Conservation (phyloP, 2,113 vertebrate species). For the Gavialis gangeticus region DNA sequence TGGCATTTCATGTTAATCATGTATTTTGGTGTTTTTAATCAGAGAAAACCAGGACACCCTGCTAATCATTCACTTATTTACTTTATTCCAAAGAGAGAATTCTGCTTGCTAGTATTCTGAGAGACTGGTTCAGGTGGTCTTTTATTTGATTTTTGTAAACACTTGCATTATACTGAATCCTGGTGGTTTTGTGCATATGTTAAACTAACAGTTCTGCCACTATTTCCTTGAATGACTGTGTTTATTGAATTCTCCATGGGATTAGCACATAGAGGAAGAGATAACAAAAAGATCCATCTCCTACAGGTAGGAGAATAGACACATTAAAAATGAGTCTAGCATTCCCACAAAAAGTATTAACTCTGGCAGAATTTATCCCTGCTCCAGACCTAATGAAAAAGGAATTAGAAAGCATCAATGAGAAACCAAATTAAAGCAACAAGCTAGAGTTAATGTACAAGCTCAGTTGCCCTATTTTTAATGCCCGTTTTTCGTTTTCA, state of each 20-base stretch:
- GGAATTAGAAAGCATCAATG: constrained; percentile 61
- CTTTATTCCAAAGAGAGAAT: constrained; percentile 24
- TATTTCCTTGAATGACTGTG: constrained; percentile 25
- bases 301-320: constrained; percentile 19
- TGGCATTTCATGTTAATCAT: too few species aligned
- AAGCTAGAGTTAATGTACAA: constrained; percentile 58
- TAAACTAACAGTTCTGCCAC: not conserved
- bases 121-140: constrained; percentile 57
- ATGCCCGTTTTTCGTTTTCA: constrained; percentile 5
- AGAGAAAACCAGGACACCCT: not conserved
- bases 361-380: constrained; percentile 50
- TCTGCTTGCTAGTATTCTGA: constrained; percentile 35
- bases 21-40: too few species aligned
- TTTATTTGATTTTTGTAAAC: constrained; percentile 56
- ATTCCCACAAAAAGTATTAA: constrained; percentile 13
- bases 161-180: not conserved
- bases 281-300: constrained; percentile 41
- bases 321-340: constrained; percentile 15
- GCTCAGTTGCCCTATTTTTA: constrained; percentile 42
- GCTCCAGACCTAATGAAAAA: constrained; percentile 43
- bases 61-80: constrained; percentile 59
- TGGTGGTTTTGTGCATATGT: constrained; percentile 11
- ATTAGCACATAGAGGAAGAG: not conserved
- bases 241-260: constrained; percentile 29
- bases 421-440: constrained; percentile 70